Conservation (phyloP, 1,140 invertebrate genomes). For the Sycophila sp. region DNA sequence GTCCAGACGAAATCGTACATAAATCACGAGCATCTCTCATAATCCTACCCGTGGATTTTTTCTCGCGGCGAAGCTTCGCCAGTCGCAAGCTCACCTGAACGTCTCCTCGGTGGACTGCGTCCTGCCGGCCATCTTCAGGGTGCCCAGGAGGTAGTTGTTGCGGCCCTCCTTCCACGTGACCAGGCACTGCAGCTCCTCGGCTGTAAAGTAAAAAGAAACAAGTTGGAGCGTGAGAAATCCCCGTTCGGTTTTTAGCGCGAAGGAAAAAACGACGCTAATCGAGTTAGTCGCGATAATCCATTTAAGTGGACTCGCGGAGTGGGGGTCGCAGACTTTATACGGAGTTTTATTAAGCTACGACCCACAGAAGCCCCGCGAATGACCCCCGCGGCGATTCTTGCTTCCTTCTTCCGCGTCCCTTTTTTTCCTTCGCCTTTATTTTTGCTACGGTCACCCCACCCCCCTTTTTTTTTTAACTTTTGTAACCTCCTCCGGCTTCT, state of each 20-base stretch:
- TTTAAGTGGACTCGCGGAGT: constrained; percentile 51
- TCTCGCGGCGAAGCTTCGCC: too few species aligned
- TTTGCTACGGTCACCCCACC: too few species aligned
- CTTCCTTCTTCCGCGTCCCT: constrained; percentile 9
- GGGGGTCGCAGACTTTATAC: constrained; percentile 34
- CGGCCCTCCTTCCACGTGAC: constrained; percentile 76
- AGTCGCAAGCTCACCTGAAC: constrained; percentile 64
- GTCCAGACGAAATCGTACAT: too few species aligned
- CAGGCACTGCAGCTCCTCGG: constrained; percentile 73
- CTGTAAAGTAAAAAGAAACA: constrained; percentile 60
- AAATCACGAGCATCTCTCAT: too few species aligned
- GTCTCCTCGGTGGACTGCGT: constrained; percentile 68
- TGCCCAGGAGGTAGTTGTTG: constrained; percentile 71
- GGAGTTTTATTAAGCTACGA: constrained; percentile 55
- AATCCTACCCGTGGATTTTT: too few species aligned
- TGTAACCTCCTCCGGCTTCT: too few species aligned
- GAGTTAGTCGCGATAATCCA: constrained; percentile 58
- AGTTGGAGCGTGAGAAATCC: not conserved
- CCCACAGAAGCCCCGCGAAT: constrained; percentile 51
- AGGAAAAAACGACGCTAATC: constrained; percentile 55
- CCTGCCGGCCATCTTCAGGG: constrained; percentile 57
- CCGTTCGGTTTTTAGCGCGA: constrained; percentile 8
- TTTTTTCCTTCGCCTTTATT: not conserved
- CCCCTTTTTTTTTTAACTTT: constrained; percentile 18
- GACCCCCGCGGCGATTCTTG: constrained; percentile 25